These are phyloP conservation scores for Eupithecia inturbata DNA, from an alignment of 2,888 invertebrate species.

Conservation along the genomic window DNA sequence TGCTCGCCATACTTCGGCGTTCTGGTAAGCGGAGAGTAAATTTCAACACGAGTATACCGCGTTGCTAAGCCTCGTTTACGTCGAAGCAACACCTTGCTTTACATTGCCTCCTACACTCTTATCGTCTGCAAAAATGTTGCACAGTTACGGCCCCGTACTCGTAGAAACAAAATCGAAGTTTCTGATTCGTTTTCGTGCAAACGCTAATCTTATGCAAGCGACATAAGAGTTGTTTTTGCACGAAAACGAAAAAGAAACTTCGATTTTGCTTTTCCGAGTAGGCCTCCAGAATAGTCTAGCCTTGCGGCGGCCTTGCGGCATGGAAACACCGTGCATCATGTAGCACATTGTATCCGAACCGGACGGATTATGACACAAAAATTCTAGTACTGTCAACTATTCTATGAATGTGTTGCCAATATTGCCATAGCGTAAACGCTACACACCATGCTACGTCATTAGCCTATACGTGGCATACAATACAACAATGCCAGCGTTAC, in stretches of 20 bases:
- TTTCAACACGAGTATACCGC: constrained; percentile 6
- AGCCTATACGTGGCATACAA: not conserved
- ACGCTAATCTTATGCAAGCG: too few species aligned
- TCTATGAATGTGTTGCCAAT: not conserved
- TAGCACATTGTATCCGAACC: not conserved
- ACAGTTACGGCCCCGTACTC: too few species aligned
- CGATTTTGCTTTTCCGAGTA: too few species aligned
- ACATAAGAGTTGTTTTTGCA: too few species aligned
- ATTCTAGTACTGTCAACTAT: not conserved
- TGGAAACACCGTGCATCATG: not conserved
- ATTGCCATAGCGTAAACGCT: not conserved
- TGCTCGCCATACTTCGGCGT: not conserved
- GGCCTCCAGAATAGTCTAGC: too few species aligned
- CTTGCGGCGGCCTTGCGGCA: too few species aligned
- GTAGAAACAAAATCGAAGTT: too few species aligned
- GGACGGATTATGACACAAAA: not conserved
- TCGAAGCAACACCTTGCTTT: not conserved
- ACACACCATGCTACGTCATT: not conserved
- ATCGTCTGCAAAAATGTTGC: not conserved
- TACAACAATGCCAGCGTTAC: not conserved
- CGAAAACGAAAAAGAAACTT: too few species aligned
- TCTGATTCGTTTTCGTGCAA: too few species aligned
- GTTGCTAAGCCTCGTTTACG: constrained; percentile 8
- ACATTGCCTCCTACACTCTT: not conserved
- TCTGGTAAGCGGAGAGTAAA: constrained; percentile 10